Percentiles rank a stretch among this genome's conserved stretches.
phyloP scores from a whole-genome alignment of 2,888 invertebrate genomes.

The Carterocephalus palaemon region DNA sequence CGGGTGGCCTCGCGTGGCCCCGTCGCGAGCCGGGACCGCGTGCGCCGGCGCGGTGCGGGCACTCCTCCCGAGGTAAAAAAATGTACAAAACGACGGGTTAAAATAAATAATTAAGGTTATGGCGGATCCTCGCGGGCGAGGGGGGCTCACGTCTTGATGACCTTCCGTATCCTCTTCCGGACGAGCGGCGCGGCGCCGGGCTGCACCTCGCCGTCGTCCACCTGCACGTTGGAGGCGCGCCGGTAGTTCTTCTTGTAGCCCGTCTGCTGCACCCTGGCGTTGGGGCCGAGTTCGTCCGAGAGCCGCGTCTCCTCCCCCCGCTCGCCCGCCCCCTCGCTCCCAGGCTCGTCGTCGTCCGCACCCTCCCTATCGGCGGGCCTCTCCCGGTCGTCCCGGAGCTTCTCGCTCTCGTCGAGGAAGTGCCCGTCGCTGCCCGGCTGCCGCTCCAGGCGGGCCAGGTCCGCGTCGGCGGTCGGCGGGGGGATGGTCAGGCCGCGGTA shows the following conservation, averaged over 20 bases:
- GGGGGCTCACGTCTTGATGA: conserved; percentile 34
- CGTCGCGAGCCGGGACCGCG: no score
- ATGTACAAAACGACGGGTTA: conserved; percentile 27
- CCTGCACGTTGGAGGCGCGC: conserved; percentile 55
- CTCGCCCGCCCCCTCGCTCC: conserved; percentile 39
- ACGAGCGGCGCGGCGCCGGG: conserved; percentile 34
- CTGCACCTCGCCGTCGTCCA: no score
- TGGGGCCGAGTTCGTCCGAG: conserved; percentile 50
- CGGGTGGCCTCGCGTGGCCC: no score
- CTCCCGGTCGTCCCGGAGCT: conserved; percentile 53
- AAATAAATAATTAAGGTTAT: conserved; percentile 67
- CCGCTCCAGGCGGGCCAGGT: conserved; percentile 52
- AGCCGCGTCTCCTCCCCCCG: conserved; percentile 41
- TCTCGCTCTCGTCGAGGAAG: conserved; percentile 58
- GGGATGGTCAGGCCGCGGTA: conserved; percentile 53
- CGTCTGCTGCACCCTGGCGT: conserved; percentile 55
- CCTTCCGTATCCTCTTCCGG: conserved; percentile 35
- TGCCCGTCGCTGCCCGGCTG: conserved; percentile 38
- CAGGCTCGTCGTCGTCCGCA: conserved; percentile 30
- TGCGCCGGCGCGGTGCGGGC: no score
- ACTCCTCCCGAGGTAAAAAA: conserved; percentile 16
- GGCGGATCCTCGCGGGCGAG: conserved; percentile 48
- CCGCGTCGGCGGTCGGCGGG: conserved; percentile 57
- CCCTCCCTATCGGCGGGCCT: conserved; percentile 35
- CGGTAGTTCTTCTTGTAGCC: conserved; percentile 60